These are phyloP conservation scores for Chaenocephalus aceratus DNA, from an alignment of 2,113 vertebrate genomes.

Conservation along the genomic window DNA sequence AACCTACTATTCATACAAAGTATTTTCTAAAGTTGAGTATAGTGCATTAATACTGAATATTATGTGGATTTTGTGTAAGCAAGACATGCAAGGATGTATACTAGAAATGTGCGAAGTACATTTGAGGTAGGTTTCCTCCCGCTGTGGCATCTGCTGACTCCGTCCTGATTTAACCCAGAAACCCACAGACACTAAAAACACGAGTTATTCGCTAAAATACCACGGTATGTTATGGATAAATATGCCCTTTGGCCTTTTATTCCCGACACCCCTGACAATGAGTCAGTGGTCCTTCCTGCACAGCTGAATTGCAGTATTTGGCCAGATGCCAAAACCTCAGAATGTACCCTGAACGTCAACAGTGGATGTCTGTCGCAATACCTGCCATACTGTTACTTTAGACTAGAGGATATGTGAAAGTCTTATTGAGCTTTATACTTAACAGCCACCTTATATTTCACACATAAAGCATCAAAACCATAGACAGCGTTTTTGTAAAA, in stretches of 20 bases:
- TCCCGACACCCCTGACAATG: not conserved
- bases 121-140: not conserved
- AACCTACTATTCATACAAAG: no score
- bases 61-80: not conserved
- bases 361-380: not conserved
- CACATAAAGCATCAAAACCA: not conserved
- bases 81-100: no score
- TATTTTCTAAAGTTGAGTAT: no score
- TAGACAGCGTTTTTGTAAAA: not conserved
- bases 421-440: not conserved
- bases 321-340: not conserved
- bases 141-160: not conserved
- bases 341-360: constrained; percentile 9
- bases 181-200: not conserved
- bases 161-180: not conserved
- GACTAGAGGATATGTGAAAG: not conserved
- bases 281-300: not conserved
- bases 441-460: not conserved
- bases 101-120: not conserved
- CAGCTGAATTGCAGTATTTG: not conserved
- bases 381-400: not conserved
- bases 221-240: not conserved
- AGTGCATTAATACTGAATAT: not conserved
- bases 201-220: not conserved
- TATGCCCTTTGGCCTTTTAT: not conserved